Conservation (phyloP, 2,797 vertebrate species). For the Epinephelus awoara region DNA sequence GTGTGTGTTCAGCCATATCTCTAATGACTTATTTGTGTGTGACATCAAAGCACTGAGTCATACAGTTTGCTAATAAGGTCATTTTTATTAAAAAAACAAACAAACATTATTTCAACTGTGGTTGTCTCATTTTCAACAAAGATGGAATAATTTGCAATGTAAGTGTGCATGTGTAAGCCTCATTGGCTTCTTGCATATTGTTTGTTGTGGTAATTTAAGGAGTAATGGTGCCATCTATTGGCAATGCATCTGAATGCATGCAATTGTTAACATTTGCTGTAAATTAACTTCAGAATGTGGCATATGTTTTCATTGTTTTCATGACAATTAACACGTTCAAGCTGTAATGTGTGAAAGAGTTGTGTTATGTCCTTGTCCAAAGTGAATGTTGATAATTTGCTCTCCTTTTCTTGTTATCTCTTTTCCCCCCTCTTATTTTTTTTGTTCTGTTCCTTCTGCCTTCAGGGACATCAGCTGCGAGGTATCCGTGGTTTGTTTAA, state of each 20-base stretch:
- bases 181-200: constrained; percentile 28
- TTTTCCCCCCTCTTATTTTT: neutral
- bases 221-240: constrained; percentile 72
- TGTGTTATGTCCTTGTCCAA: constrained; percentile 8
- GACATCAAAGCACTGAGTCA: constrained; percentile 33
- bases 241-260: constrained; percentile 58
- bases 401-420: neutral
- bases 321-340: constrained; percentile 22
- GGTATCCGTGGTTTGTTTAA: constrained; percentile 95
- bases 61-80: constrained; percentile 18
- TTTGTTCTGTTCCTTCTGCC: constrained; percentile 7
- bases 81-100: constrained; percentile 9
- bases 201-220: constrained; percentile 39
- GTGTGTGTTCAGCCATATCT: constrained; percentile 50
- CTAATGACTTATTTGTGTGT: constrained; percentile 46
- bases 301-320: constrained; percentile 18
- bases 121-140: constrained; percentile 24
- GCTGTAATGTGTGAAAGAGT: neutral
- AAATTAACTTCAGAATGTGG: neutral
- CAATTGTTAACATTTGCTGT: constrained; percentile 28
- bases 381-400: neutral
- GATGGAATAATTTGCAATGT: constrained; percentile 21
- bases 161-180: constrained; percentile 46
- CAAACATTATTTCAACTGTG: neutral
- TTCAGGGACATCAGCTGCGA: constrained; percentile 92